phyloP scores from a whole-genome alignment of 2,113 vertebrate genomes.

The Grantiella picta region DNA sequence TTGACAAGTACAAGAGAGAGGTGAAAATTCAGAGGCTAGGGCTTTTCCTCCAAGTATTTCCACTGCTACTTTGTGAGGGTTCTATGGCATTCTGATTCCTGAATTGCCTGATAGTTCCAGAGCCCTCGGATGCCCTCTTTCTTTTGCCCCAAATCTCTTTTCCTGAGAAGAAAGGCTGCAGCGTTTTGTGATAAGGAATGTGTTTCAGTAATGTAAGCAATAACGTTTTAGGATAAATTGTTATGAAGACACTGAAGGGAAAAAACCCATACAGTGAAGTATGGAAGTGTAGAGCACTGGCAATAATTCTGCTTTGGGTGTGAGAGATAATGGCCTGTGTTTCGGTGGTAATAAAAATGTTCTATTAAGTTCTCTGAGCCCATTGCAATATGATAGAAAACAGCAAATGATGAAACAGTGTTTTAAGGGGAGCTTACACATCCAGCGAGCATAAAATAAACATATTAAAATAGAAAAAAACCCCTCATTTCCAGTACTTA shows the following conservation, averaged over 20 bases:
- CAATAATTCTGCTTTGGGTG: slow-evolving; percentile 26
- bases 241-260: background rate
- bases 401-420: slow-evolving; percentile 20
- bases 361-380: slow-evolving; percentile 50
- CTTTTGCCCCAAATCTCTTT: background rate
- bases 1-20: background rate
- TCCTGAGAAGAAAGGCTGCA: background rate
- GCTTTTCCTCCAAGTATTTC: background rate
- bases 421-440: slow-evolving; percentile 64
- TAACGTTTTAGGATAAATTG: slow-evolving; percentile 7
- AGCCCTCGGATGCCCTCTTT: background rate
- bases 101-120: background rate
- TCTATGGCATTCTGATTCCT: background rate
- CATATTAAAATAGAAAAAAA: slow-evolving; percentile 63
- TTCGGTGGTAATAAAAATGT: slow-evolving; percentile 33
- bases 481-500: slow-evolving; percentile 51
- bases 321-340: slow-evolving; percentile 18
- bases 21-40: background rate
- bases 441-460: slow-evolving; percentile 71
- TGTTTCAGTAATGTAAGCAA: background rate
- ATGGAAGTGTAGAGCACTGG: background rate
- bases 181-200: background rate
- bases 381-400: slow-evolving; percentile 14
- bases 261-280: background rate
- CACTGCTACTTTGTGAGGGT: background rate